Conservation (phyloP, 1,140 invertebrate genomes). For the Drosophila triauraria region DNA sequence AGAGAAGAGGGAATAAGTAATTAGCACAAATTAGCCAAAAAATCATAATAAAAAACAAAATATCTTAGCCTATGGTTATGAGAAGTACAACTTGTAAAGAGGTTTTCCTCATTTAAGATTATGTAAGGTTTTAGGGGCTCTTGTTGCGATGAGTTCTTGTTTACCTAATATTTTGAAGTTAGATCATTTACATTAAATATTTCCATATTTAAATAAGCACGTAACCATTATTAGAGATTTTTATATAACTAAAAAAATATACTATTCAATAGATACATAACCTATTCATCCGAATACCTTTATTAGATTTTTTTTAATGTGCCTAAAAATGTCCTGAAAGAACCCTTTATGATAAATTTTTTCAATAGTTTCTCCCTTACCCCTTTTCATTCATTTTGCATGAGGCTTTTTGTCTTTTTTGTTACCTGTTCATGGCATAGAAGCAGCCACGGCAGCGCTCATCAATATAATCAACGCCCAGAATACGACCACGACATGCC, state of each 20-base stretch:
- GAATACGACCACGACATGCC: slow-evolving; percentile 47
- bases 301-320: neutral
- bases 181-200: no score
- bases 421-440: slow-evolving; percentile 36
- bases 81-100: slow-evolving; percentile 17
- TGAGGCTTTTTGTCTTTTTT: slow-evolving; percentile 24
- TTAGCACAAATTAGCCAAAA: slow-evolving; percentile 70
- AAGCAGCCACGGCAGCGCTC: slow-evolving; percentile 19
- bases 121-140: slow-evolving; percentile 10
- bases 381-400: slow-evolving; percentile 17
- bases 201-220: no score
- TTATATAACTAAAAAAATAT: no score
- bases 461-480: slow-evolving; percentile 61
- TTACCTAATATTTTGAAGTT: no score
- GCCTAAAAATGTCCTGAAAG: neutral
- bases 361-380: neutral
- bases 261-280: neutral
- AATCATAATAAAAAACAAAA: slow-evolving; percentile 6
- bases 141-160: slow-evolving; percentile 1
- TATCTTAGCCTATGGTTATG: slow-evolving; percentile 48
- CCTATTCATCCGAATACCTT: neutral
- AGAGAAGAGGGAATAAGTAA: slow-evolving; percentile 65
- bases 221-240: no score
- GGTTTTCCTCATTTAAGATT: slow-evolving; percentile 17
- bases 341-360: neutral